Percentiles rank a stretch among this genome's conserved stretches.
Evolutionary conservation across 2,113 vertebrate species (phyloP).

Genomic region (Aspidoscelis tigris): DNA sequence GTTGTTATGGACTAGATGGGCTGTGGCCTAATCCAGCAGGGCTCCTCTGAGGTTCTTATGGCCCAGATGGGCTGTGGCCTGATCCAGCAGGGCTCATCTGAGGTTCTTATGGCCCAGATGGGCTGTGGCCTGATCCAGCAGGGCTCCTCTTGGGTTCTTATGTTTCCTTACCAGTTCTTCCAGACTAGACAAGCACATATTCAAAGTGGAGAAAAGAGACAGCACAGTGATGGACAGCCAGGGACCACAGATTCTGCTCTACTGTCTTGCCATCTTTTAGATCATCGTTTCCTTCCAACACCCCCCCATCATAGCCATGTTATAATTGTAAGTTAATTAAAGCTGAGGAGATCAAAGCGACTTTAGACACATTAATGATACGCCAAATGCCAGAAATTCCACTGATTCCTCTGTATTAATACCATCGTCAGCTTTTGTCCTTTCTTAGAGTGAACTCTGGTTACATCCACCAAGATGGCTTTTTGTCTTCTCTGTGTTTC

Average conservation of each 20-base stretch:
- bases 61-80: too few species aligned
- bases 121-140: too few species aligned
- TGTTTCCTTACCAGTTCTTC: too few species aligned
- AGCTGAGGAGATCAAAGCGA: constrained; percentile 78
- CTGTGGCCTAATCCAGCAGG: too few species aligned
- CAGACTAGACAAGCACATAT: background rate
- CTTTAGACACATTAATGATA: constrained; percentile 79
- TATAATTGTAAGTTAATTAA: constrained; percentile 83
- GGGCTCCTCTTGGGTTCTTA: too few species aligned
- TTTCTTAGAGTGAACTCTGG: constrained; percentile 24
- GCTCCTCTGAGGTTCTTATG: too few species aligned
- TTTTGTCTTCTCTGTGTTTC: constrained; percentile 52
- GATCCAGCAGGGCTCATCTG: too few species aligned
- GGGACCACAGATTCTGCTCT: background rate
- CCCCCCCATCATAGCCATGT: constrained; percentile 56
- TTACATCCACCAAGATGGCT: constrained; percentile 36
- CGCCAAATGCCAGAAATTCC: constrained; percentile 61
- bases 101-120: too few species aligned
- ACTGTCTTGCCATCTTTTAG: constrained; percentile 9
- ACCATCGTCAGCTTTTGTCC: constrained; percentile 25
- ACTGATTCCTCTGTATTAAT: constrained; percentile 52
- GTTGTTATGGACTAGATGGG: too few species aligned
- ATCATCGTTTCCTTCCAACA: constrained; percentile 29
- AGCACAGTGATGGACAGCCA: background rate
- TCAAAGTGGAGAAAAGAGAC: rapidly evolving